phyloP scores from a whole-genome alignment of 64 coral and sea anemone genomes.

The Actinia equina region DNA sequence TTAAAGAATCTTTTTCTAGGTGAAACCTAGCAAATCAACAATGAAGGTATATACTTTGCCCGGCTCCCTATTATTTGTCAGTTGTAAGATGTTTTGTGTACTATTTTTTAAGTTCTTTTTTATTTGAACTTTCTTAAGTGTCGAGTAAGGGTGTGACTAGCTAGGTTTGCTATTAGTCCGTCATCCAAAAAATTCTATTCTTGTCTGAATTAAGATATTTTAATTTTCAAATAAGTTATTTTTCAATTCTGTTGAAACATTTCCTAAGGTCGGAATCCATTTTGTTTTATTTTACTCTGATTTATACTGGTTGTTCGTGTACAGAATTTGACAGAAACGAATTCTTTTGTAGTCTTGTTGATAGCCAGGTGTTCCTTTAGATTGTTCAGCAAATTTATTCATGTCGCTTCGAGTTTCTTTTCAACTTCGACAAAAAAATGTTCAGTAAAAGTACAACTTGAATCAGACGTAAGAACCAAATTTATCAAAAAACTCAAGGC shows the following conservation, averaged over 20 bases:
- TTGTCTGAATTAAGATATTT: background rate
- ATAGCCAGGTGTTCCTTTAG: background rate
- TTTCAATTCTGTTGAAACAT: background rate
- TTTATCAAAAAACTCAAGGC: background rate
- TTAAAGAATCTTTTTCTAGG: background rate
- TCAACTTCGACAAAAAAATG: background rate
- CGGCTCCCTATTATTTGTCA: background rate
- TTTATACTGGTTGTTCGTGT: background rate
- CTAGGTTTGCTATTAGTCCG: background rate
- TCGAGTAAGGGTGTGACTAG: conserved; percentile 4
- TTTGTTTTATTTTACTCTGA: background rate
- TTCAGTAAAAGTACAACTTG: background rate
- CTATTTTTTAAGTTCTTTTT: background rate
- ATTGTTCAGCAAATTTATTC: conserved; percentile 15
- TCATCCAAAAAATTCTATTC: background rate
- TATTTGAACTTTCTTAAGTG: conserved; percentile 9
- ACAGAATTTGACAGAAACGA: background rate
- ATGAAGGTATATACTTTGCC: background rate
- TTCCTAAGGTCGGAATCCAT: background rate
- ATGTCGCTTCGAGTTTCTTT: background rate
- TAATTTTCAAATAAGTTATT: background rate
- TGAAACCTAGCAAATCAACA: background rate
- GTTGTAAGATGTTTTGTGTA: background rate
- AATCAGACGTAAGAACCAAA: background rate
- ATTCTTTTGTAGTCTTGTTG: conserved; percentile 13